Percentiles rank a stretch among this genome's conserved stretches.
Evolutionary conservation across 2,888 invertebrate genomes (phyloP).

Genomic region (Drosophila rellima): DNA sequence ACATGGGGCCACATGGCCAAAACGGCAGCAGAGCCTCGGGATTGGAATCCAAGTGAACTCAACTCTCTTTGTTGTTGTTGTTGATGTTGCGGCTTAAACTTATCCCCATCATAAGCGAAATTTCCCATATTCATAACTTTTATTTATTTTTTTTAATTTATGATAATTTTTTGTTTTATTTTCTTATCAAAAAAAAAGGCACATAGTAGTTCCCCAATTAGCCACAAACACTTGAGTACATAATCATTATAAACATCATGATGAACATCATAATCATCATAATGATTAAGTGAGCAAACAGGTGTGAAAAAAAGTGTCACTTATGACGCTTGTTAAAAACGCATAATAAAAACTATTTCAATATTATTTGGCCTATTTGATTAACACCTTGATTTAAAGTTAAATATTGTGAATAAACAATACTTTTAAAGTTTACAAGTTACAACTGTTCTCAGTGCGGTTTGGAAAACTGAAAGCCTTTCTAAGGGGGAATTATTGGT

Average conservation of each 20-base stretch:
- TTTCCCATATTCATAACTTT: conserved; percentile 30
- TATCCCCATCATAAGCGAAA: not conserved
- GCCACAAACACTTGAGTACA: conserved; percentile 52
- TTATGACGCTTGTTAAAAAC: conserved; percentile 2
- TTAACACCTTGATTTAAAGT: not conserved
- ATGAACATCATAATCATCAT: conserved; percentile 24
- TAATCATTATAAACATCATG: conserved; percentile 29
- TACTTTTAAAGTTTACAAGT: too few relatives aligned
- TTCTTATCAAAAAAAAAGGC: conserved; percentile 39
- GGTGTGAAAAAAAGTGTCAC: conserved; percentile 14
- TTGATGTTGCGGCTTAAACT: conserved; percentile 44
- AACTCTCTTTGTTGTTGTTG: conserved; percentile 13
- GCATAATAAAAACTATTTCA: conserved; percentile 2
- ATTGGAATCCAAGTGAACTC: conserved; percentile 36
- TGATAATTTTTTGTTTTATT: conserved; percentile 9
- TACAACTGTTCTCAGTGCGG: not conserved
- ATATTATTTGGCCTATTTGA: not conserved
- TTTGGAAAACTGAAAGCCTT: not conserved
- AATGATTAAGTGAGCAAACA: conserved; percentile 16
- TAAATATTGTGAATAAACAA: not conserved
- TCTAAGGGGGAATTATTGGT: not conserved
- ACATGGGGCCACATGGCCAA: conserved; percentile 46
- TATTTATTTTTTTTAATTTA: conserved; percentile 2
- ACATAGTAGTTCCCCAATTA: conserved; percentile 10
- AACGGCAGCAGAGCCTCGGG: conserved; percentile 20